These are phyloP conservation scores for Pachypanchax playfairii DNA, from an alignment of 2,113 vertebrate species.

Conservation along the genomic window DNA sequence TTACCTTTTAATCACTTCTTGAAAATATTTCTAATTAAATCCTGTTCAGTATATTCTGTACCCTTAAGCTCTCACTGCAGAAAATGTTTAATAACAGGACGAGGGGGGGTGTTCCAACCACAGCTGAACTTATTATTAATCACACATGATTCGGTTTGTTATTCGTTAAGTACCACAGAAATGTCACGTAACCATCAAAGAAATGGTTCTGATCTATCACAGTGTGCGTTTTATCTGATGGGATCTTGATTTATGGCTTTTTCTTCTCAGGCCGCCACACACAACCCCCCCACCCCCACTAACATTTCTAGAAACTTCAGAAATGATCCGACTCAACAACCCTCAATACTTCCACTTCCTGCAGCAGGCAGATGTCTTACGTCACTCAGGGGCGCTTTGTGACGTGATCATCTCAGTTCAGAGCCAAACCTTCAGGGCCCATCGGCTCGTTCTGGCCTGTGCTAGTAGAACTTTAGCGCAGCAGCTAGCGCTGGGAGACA, in stretches of 20 bases:
- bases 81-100: neutral
- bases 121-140: no score
- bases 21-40: slow-evolving; percentile 5
- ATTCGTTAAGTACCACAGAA: no score
- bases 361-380: slow-evolving; percentile 76
- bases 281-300: no score
- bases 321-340: slow-evolving; percentile 78
- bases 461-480: slow-evolving; percentile 77
- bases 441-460: slow-evolving; percentile 85
- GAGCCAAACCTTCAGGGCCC: slow-evolving; percentile 79
- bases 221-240: slow-evolving; percentile 18
- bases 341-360: slow-evolving; percentile 79
- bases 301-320: slow-evolving; percentile 18
- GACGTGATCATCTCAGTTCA: slow-evolving; percentile 81
- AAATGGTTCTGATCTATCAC: neutral
- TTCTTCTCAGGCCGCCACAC: slow-evolving; percentile 42
- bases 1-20: neutral
- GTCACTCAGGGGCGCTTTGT: slow-evolving; percentile 77
- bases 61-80: slow-evolving; percentile 30
- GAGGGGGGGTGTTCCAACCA: slow-evolving; percentile 18
- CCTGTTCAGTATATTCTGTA: neutral
- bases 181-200: slow-evolving; percentile 16
- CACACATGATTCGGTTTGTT: no score
- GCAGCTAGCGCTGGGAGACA: slow-evolving; percentile 51
- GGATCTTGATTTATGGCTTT: slow-evolving; percentile 22